phyloP scores from a whole-genome alignment of 2,888 invertebrate genomes.

The Desoria tigrina region DNA sequence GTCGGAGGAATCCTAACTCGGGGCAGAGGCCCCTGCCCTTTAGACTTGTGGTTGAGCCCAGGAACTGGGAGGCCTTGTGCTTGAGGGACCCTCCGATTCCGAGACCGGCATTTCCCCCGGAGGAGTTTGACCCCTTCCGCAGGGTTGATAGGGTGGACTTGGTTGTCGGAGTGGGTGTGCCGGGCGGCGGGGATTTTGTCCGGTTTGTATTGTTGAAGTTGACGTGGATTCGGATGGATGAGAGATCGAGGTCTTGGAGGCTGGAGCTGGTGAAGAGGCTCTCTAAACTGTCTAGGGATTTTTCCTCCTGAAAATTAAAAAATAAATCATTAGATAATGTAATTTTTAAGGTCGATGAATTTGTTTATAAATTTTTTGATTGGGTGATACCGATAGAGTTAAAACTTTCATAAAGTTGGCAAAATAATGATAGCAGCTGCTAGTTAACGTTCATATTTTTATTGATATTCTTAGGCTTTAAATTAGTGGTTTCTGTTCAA shows the following conservation, averaged over 20 bases:
- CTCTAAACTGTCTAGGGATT: constrained; percentile 60
- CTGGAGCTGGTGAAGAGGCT: constrained; percentile 60
- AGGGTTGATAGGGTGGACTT: constrained; percentile 1
- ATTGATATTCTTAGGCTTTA: too few relatives aligned
- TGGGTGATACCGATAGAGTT: too few relatives aligned
- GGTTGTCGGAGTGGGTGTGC: constrained; percentile 1
- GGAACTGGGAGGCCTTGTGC: neutral
- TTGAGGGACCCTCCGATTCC: neutral
- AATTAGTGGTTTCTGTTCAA: too few relatives aligned
- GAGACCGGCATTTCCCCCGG: neutral
- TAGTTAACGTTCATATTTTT: too few relatives aligned
- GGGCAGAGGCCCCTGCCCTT: constrained; percentile 27
- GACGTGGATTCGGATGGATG: constrained; percentile 62
- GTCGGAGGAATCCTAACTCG: constrained; percentile 48
- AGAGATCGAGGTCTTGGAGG: constrained; percentile 61
- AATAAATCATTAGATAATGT: constrained; percentile 18
- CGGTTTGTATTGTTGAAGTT: constrained; percentile 6
- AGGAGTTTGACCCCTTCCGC: neutral
- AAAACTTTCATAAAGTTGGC: too few relatives aligned
- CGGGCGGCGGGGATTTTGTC: constrained; percentile 21
- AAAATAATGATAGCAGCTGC: too few relatives aligned
- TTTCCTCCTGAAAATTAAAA: constrained; percentile 57
- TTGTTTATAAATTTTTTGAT: neutral
- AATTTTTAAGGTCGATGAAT: constrained; percentile 13
- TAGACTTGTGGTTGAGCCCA: constrained; percentile 23